Evolutionary conservation across 2,797 vertebrate genomes (phyloP), one percentile per base, ranked within the genome.

Genomic region (Tapirus indicus): DNA sequence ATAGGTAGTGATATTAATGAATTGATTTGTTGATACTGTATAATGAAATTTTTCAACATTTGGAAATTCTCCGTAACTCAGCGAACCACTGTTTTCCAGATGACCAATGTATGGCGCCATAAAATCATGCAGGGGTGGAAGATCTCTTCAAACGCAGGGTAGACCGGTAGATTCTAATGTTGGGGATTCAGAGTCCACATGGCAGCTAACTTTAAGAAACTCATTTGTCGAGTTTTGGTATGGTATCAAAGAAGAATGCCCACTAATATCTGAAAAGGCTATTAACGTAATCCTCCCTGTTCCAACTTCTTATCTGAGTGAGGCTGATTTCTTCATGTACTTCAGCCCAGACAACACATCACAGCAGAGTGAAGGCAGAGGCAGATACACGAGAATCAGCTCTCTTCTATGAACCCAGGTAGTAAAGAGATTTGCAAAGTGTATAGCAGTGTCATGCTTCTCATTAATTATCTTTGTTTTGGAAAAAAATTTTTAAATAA

Each of bases 311-410:
- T 35, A 23, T 7, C 58, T 60, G 49, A 62, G 7, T 4, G 54
- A 47, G 71, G 62, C 54, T 62, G 74, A 8, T 16, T 49, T 27
- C 25, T 25, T 71, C 25, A 0, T 11, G 52, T 18, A 3, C 52
- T 82, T n/a, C 4, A 6, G 13, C 68, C 44, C 16, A 9, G 44
- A 25, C 0, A 5, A 29, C 2, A 0, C 13, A 6, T 23, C 38
- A 1, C 17, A 10, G 66, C 14, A 14, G 56, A 35, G 56, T 13
- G 27, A 20, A 32, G 38, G 41, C 41, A 6, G 23, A 14, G 14
- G 66, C 1, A 0, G 32, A 6, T 47, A 47, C 0, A 0, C 17
- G 23, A 54, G 41, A 20, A 1, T 25, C 11, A 21, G 32, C 20
- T 21, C 2, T 56, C 54, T 74, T 16, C 23, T 80, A 1, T 20